Conservation (phyloP, 1,140 invertebrate species). For the Heliconius eleuchia region DNA sequence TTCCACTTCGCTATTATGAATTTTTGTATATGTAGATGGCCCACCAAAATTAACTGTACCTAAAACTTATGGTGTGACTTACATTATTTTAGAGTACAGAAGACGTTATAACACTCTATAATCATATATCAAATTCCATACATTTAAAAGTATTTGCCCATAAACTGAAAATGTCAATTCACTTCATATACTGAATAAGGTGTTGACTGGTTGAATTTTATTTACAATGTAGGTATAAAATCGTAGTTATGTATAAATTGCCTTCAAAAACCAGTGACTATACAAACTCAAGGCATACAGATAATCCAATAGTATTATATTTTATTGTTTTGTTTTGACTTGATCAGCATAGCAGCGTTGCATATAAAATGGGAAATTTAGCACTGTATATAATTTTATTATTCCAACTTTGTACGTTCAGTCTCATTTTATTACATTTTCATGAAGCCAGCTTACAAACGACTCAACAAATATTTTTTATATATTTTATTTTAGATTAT, state of each 20-base stretch:
- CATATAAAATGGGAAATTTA: slow-evolving; percentile 19
- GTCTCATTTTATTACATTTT: not conserved
- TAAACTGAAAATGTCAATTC: not conserved
- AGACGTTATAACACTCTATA: too few species aligned
- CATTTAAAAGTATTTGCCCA: too few species aligned
- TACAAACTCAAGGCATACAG: not conserved
- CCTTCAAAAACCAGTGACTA: not conserved
- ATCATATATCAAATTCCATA: too few species aligned
- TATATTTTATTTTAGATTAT: not conserved
- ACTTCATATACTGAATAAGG: not conserved
- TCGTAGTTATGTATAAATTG: not conserved
- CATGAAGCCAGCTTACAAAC: not conserved
- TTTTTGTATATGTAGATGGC: not conserved
- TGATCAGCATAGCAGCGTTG: not conserved
- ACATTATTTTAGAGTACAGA: not conserved
- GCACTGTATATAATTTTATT: slow-evolving; percentile 13
- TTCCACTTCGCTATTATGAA: not conserved
- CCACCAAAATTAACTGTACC: not conserved
- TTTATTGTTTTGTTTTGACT: slow-evolving; percentile 8
- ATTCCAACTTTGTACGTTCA: slow-evolving; percentile 19
- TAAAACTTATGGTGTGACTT: not conserved
- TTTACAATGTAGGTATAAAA: not conserved
- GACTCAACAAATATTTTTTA: not conserved
- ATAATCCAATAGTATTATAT: slow-evolving; percentile 7
- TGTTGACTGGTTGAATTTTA: not conserved